phyloP scores from a whole-genome alignment of 2,797 vertebrate species.

The Lacerta agilis region DNA sequence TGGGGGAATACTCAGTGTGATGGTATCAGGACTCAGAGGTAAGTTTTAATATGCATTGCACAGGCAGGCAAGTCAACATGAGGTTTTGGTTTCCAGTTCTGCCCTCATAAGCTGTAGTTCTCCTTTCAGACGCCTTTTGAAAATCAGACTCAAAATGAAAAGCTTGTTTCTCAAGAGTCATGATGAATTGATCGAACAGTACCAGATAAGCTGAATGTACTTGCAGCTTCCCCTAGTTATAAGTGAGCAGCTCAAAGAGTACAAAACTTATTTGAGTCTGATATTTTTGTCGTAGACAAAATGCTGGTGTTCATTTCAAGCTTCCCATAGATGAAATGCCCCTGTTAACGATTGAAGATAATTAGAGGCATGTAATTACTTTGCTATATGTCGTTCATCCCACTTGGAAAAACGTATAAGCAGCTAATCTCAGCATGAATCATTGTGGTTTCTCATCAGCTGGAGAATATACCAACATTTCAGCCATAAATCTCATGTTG shows the following conservation, averaged over 20 bases:
- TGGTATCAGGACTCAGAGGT: not conserved
- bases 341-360: constrained; percentile 50
- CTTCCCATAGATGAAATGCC: constrained; percentile 13
- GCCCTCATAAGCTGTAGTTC: not conserved
- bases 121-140: not conserved
- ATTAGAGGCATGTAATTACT: constrained; percentile 37
- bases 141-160: not conserved
- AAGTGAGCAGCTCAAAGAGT: not conserved
- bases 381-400: constrained; percentile 39
- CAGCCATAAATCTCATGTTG: constrained; percentile 31
- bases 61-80: not conserved
- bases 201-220: not conserved
- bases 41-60: not conserved
- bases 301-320: constrained; percentile 33
- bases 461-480: constrained; percentile 49
- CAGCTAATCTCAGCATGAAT: constrained; percentile 50
- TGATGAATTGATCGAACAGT: not conserved
- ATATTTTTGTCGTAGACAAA: not conserved
- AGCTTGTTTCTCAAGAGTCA: not conserved
- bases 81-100: not conserved
- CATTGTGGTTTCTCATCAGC: constrained; percentile 39
- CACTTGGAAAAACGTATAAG: constrained; percentile 44
- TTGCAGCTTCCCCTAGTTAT: constrained; percentile 17
- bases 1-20: not conserved
- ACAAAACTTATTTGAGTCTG: constrained; percentile 9